Evolutionary conservation across 2,888 invertebrate genomes (phyloP).

Genomic region (Liposcelis brunnea): DNA sequence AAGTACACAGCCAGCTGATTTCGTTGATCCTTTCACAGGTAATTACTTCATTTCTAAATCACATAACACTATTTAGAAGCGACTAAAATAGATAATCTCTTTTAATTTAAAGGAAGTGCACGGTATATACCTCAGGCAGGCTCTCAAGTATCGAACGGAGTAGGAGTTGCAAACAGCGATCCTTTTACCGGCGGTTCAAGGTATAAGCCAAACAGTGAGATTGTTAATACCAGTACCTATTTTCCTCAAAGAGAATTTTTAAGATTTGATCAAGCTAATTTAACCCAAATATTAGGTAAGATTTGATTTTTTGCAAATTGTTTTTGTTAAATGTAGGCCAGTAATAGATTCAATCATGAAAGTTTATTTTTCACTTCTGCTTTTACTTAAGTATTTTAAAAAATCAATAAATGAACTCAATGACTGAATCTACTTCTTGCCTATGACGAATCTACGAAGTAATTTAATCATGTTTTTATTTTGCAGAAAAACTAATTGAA

Average conservation of each 20-base stretch:
- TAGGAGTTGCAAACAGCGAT: conserved; percentile 32
- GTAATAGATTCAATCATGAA: no score
- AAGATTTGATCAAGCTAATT: conserved; percentile 63
- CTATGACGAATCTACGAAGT: no score
- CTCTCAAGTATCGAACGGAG: conserved; percentile 18
- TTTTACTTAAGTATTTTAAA: no score
- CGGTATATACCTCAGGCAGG: conserved; percentile 17
- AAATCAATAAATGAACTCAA: no score
- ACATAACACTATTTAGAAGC: no score
- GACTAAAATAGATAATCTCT: not conserved
- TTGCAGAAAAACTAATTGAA: conserved; percentile 31
- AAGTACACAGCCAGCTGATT: conserved; percentile 19
- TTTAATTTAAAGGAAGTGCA: conserved; percentile 19
- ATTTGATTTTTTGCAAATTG: no score
- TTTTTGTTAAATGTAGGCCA: no score
- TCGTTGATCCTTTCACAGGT: conserved; percentile 43
- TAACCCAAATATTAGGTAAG: conserved; percentile 54
- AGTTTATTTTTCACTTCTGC: no score
- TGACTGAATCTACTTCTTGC: no score
- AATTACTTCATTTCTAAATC: no score
- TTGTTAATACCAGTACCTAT: conserved; percentile 19
- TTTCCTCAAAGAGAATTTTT: conserved; percentile 36
- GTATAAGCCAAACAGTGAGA: conserved; percentile 39
- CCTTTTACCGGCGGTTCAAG: conserved; percentile 52
- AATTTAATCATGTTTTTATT: not conserved